Base-by-base conservation (phyloP, 1,140 invertebrate species). In the Neuroterus valhalla region DNA sequence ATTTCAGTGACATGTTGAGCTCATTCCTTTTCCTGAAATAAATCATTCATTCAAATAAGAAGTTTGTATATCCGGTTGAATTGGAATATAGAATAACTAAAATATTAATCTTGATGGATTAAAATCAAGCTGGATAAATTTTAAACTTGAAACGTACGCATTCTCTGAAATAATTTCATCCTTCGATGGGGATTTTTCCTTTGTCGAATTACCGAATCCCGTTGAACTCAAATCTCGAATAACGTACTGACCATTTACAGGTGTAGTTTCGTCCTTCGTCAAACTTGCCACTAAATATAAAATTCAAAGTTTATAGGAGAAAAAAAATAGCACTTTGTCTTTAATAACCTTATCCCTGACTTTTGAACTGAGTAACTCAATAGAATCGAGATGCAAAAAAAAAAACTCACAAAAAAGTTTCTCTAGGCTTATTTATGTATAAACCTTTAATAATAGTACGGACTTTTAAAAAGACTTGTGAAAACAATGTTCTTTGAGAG, bases 251-350 rank as follows among this genome's bases (percentile, higher is more conserved):
- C 89, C 87, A 69, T 88, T 89, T 38, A 88, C 80, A 26, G 88
- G 89, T 11, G 87, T 89, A 23, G 85, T 82, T 67, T 90, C 88
- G 71, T 90, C 89, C 76, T 90, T 90, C n/a, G 87, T 87, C 78
- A 90, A 85, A 75, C 88, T 90, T 19, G 88, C 86, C 62, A 89
- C 88, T 90, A 70, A 66, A 76, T 46, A 72, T 74, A 85, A 76
- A 84, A 73, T 68, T 72, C 11, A 68, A 72, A 23, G n/a, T 62
- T 62, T n/a, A n/a, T n/a, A n/a, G n/a, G n/a, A n/a, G n/a, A n/a
- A n/a, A n/a, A n/a, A n/a, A n/a, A n/a, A n/a, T n/a, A n/a, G n/a
- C n/a, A n/a, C n/a, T n/a, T 67, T 70, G 46, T 68, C 68, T 62
- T 21, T 62, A 62, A 62, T 62, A 62, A 62, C 15, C 3, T 62